Evolutionary conservation across 2,797 vertebrate genomes (phyloP).

Genomic region (Avahi laniger): DNA sequence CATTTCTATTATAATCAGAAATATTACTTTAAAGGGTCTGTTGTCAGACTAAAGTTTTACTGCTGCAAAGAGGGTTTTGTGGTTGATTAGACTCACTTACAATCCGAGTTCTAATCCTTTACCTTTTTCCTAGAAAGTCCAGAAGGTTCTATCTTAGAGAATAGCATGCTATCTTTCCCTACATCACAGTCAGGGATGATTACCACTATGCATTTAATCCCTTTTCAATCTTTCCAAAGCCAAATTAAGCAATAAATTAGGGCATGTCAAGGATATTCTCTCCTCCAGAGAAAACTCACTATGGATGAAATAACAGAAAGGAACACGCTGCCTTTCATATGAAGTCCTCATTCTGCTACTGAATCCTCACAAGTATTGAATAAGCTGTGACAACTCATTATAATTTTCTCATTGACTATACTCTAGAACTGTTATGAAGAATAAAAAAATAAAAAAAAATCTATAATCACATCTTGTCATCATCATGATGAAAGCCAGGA

Average conservation of each 20-base stretch:
- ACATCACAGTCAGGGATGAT: neutral
- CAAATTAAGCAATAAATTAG: neutral
- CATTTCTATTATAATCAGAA: constrained; percentile 27
- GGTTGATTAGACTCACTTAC: neutral
- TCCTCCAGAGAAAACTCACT: neutral
- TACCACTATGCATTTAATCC: neutral
- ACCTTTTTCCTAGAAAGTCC: neutral
- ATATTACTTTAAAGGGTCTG: neutral
- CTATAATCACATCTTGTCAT: neutral
- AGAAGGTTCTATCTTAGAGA: neutral
- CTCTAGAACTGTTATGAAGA: neutral
- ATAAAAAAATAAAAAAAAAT: neutral
- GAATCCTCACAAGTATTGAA: neutral
- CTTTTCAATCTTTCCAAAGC: neutral
- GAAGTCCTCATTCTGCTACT: neutral
- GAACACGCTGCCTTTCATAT: neutral
- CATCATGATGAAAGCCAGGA: neutral
- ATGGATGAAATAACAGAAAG: neutral
- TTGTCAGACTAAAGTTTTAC: neutral
- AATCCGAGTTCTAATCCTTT: neutral
- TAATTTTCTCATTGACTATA: neutral
- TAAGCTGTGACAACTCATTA: neutral
- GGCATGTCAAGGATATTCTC: neutral
- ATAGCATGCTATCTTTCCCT: neutral
- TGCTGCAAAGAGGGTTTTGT: neutral